A percentile compares a stretch with the other conserved stretches of the same genome.
phyloP scores from a whole-genome alignment of 2,797 vertebrate genomes.

The Enteromius thamalakanensis region DNA sequence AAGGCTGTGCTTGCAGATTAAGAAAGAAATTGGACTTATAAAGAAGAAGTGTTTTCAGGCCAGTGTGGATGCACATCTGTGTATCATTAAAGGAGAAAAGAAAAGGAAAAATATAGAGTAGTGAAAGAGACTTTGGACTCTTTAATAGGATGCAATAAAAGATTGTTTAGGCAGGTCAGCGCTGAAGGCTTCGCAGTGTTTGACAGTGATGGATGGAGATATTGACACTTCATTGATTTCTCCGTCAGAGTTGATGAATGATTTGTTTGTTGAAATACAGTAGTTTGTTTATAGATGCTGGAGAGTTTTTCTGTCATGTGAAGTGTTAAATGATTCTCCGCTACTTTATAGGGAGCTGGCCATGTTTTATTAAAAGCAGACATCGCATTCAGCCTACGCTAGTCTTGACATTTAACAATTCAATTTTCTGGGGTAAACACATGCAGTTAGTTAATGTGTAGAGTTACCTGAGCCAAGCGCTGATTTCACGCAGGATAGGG shows the following conservation, averaged over 20 bases:
- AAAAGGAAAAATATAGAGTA: slow-evolving; percentile 1
- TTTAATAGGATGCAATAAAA: slow-evolving; percentile 21
- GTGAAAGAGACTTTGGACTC: slow-evolving; percentile 26
- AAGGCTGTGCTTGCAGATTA: slow-evolving; percentile 21
- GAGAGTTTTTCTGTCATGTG: slow-evolving; percentile 5
- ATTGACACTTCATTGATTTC: slow-evolving; percentile 6
- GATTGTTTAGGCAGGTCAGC: slow-evolving; percentile 18
- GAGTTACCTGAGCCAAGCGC: neutral
- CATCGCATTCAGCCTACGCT: slow-evolving; percentile 48
- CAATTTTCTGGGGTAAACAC: slow-evolving; percentile 49
- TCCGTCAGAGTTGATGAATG: neutral
- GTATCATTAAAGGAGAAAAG: slow-evolving; percentile 31
- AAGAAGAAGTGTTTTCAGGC: slow-evolving; percentile 41
- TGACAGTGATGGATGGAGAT: slow-evolving; percentile 24
- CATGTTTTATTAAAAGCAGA: slow-evolving; percentile 53
- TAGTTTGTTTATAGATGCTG: neutral
- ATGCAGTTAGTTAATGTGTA: slow-evolving; percentile 29
- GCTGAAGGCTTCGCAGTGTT: slow-evolving; percentile 9
- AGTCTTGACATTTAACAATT: slow-evolving; percentile 45
- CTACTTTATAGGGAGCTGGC: neutral
- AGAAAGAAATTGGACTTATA: slow-evolving; percentile 33
- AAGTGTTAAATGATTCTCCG: slow-evolving; percentile 5
- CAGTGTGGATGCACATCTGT: slow-evolving; percentile 47
- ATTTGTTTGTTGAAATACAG: slow-evolving; percentile 19
- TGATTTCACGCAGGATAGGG: neutral